Percentiles rank a stretch among this genome's conserved stretches.
These are phyloP conservation scores for Cepaea nemoralis DNA, from an alignment of 1,140 invertebrate species.

Conservation along the genomic window DNA sequence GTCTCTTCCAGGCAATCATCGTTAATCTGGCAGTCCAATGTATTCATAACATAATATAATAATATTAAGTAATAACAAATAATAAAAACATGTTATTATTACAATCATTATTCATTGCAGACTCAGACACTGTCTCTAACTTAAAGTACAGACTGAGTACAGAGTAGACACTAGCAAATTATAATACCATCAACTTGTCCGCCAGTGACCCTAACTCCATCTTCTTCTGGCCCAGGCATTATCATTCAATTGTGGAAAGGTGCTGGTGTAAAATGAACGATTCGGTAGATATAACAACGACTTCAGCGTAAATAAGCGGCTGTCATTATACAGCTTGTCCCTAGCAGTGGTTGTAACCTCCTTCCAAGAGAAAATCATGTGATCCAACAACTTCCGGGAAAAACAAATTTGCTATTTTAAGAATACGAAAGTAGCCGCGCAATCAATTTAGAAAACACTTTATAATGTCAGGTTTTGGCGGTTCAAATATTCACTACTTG, in stretches of 20 bases:
- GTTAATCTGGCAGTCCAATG: no score
- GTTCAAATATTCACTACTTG: no score
- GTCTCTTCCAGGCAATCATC: no score
- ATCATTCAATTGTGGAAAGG: conserved; percentile 43
- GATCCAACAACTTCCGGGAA: conserved; percentile 24
- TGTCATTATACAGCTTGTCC: not conserved
- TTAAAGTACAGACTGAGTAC: no score
- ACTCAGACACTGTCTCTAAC: no score
- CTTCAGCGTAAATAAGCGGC: not conserved
- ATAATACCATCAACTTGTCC: conserved; percentile 67
- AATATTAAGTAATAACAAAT: no score
- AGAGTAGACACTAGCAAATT: no score
- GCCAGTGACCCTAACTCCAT: conserved; percentile 55
- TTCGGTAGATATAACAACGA: not conserved
- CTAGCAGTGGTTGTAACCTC: not conserved
- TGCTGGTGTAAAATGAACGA: not conserved
- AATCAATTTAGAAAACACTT: not conserved
- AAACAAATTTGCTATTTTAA: not conserved
- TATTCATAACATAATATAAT: no score
- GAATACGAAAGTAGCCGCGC: conserved; percentile 19
- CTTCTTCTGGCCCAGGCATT: conserved; percentile 62
- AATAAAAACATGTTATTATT: no score
- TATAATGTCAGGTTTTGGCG: no score
- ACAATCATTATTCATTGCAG: no score
- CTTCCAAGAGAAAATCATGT: conserved; percentile 29